Evolutionary conservation across 2,888 invertebrate species (phyloP).

Genomic region (Callyntrura sp.): DNA sequence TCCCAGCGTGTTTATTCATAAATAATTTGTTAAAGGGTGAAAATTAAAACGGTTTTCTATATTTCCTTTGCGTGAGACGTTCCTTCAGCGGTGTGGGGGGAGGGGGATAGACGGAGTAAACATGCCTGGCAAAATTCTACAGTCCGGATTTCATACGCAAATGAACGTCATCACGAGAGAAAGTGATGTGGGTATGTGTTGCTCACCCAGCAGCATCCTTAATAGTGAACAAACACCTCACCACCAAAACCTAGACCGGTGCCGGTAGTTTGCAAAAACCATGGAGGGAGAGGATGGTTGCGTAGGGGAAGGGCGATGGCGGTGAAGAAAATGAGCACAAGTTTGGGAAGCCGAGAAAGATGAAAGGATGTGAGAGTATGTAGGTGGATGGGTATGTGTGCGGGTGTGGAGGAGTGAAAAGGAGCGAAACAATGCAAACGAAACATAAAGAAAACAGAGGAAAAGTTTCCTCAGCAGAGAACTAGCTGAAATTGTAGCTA

Average conservation of each 20-base stretch:
- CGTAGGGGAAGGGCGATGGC: neutral
- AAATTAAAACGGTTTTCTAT: neutral
- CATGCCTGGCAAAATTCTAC: constrained; percentile 12
- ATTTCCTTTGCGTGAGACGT: constrained; percentile 19
- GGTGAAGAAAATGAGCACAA: constrained; percentile 28
- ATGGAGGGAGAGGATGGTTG: neutral
- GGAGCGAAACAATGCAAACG: neutral
- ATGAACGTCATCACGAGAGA: constrained; percentile 33
- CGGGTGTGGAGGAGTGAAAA: neutral
- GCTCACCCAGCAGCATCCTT: neutral
- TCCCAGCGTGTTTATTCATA: constrained; percentile 17
- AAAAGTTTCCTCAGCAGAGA: constrained; percentile 23
- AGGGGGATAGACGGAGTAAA: constrained; percentile 23
- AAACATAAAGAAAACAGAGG: neutral
- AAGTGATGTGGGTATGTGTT: neutral
- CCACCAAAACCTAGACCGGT: neutral
- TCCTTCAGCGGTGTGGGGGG: no score
- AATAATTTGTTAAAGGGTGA: constrained; percentile 20
- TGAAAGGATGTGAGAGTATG: constrained; percentile 36
- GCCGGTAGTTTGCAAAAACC: neutral
- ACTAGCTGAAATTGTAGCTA: neutral
- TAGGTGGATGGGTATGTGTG: neutral
- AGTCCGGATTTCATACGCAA: constrained; percentile 30
- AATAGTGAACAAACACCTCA: neutral
- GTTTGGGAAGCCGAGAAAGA: constrained; percentile 21